These are phyloP conservation scores for Coleophora flavipennella DNA, from an alignment of 2,888 invertebrate genomes.

Conservation along the genomic window DNA sequence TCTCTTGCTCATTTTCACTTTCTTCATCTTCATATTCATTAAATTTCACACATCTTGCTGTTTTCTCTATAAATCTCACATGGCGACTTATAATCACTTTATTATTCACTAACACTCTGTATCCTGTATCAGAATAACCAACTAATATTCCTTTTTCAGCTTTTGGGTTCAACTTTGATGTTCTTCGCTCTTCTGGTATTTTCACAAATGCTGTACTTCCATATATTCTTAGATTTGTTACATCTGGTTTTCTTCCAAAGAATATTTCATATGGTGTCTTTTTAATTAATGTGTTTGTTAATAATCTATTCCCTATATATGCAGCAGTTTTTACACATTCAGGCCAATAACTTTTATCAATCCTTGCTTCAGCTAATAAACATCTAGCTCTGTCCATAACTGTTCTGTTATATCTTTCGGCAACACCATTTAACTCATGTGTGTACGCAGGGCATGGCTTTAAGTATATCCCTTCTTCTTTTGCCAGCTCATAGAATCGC, in stretches of 20 bases:
- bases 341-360: slow-evolving; percentile 5
- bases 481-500: slow-evolving; percentile 1
- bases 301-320: slow-evolving; percentile 1
- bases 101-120: slow-evolving; percentile 20
- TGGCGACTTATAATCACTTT: slow-evolving; percentile 20
- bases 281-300: slow-evolving; percentile 1
- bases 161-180: background rate
- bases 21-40: slow-evolving; percentile 10
- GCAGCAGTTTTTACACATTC: background rate
- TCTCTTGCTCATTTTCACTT: slow-evolving; percentile 1
- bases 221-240: slow-evolving; percentile 1
- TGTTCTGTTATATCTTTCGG: slow-evolving; percentile 5
- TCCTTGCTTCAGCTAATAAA: slow-evolving; percentile 3
- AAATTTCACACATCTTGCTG: slow-evolving; percentile 14
- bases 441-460: slow-evolving; percentile 3
- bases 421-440: slow-evolving; percentile 5
- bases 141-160: slow-evolving; percentile 14
- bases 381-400: no score
- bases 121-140: slow-evolving; percentile 22
- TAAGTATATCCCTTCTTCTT: slow-evolving; percentile 1
- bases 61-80: slow-evolving; percentile 21
- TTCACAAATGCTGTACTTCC: slow-evolving; percentile 1
- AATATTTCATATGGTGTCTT: slow-evolving; percentile 5
- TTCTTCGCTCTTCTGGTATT: slow-evolving; percentile 1
- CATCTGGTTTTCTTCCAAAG: background rate